phyloP scores from a whole-genome alignment of 1,140 invertebrate species.

The Drosophila orena region DNA sequence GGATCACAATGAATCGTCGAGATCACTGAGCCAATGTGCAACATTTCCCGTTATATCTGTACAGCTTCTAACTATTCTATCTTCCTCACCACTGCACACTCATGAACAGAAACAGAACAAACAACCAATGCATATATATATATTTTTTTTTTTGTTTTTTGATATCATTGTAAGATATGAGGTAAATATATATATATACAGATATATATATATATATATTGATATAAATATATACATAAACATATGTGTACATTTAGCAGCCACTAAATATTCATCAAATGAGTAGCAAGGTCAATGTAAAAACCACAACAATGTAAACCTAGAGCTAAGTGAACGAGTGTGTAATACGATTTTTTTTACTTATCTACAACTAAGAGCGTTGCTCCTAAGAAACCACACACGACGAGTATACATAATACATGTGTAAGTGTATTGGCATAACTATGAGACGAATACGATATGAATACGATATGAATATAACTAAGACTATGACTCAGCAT shows the following conservation, averaged over 20 bases:
- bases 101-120: constrained; percentile 15
- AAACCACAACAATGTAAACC: constrained; percentile 49
- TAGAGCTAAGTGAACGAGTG: constrained; percentile 49
- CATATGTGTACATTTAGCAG: constrained; percentile 41
- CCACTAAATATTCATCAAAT: constrained; percentile 64
- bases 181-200: constrained; percentile 7
- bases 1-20: constrained; percentile 1
- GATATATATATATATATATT: constrained; percentile 17
- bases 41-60: constrained; percentile 15
- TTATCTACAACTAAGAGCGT: constrained; percentile 23
- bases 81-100: not conserved
- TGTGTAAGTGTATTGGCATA: constrained; percentile 31
- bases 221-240: constrained; percentile 13
- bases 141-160: constrained; percentile 30
- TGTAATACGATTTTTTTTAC: constrained; percentile 57
- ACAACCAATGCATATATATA: constrained; percentile 14
- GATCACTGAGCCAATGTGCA: constrained; percentile 2
- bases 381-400: constrained; percentile 29
- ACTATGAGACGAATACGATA: constrained; percentile 28
- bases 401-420: constrained; percentile 13
- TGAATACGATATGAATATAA: constrained; percentile 33
- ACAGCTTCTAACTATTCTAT: constrained; percentile 18
- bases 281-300: constrained; percentile 64
- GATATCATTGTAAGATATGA: constrained; percentile 49
- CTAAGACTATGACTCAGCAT: constrained; percentile 56